A percentile compares a stretch with the other conserved stretches of the same genome.
These are phyloP conservation scores for Melanostoma scalare DNA, from an alignment of 2,888 invertebrate species.

Conservation along the genomic window DNA sequence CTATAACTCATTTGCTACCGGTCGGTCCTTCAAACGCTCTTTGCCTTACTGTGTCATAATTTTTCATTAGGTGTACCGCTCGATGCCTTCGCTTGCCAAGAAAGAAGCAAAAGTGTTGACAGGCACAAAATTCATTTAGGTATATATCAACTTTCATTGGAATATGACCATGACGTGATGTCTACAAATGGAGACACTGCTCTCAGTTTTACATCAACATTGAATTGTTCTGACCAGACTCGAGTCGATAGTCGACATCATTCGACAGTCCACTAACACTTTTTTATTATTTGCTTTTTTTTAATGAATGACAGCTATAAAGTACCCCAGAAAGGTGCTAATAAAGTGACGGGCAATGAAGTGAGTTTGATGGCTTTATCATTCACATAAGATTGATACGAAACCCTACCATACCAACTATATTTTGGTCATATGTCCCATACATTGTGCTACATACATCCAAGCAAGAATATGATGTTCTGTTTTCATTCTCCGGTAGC, in stretches of 20 bases:
- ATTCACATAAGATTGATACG: conserved; percentile 50
- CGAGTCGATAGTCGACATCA: background rate
- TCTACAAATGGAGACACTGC: conserved; percentile 59
- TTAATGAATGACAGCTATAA: conserved; percentile 69
- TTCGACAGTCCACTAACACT: conserved; percentile 16
- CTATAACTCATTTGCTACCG: conserved; percentile 62
- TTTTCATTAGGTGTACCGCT: conserved; percentile 64
- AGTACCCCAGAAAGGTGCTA: conserved; percentile 70
- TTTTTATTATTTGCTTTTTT: conserved; percentile 56
- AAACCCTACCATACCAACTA: conserved; percentile 32
- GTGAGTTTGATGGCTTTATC: conserved; percentile 64
- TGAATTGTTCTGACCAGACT: conserved; percentile 23
- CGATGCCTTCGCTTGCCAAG: conserved; percentile 15
- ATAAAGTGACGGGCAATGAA: conserved; percentile 63
- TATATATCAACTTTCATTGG: conserved; percentile 56
- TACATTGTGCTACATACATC: conserved; percentile 20
- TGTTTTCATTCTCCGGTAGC: conserved; percentile 61
- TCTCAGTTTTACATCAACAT: conserved; percentile 51
- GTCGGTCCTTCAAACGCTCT: background rate
- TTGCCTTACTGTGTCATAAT: too few species aligned
- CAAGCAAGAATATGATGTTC: conserved; percentile 13
- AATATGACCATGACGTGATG: conserved; percentile 49
- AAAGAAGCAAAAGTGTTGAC: conserved; percentile 53
- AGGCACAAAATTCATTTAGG: conserved; percentile 67
- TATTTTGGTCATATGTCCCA: conserved; percentile 55